Conservation (phyloP, 2,113 vertebrate genomes). For the Calidris pygmaea region DNA sequence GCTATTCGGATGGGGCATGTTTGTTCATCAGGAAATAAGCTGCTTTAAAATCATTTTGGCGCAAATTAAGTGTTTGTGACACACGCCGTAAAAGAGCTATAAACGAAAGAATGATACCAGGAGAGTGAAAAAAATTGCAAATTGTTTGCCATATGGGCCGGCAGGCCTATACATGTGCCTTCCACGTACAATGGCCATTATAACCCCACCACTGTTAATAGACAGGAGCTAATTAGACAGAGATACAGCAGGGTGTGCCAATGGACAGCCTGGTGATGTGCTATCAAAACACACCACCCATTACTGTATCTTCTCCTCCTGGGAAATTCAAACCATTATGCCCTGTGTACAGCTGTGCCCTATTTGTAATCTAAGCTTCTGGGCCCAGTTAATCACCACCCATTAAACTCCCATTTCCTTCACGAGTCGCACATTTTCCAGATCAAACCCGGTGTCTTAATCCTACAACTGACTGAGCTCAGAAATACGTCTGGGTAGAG, state of each 20-base stretch:
- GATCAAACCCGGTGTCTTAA: not conserved
- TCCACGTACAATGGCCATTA: not conserved
- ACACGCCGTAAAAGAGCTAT: not conserved
- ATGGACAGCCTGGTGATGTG: not conserved
- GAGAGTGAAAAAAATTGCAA: not conserved
- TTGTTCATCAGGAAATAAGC: not conserved
- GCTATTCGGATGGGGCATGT: not conserved
- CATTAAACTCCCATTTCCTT: not conserved
- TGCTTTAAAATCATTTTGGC: not conserved
- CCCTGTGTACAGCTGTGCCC: not conserved
- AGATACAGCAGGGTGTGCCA: not conserved
- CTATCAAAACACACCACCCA: not conserved
- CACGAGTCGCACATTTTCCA: not conserved
- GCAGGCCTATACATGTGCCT: not conserved
- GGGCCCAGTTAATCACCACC: not conserved
- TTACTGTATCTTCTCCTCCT: not conserved
- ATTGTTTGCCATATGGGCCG: not conserved
- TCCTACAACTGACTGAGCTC: not conserved
- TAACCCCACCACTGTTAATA: not conserved
- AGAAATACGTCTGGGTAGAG: not conserved
- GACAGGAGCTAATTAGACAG: not conserved
- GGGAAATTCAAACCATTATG: not conserved
- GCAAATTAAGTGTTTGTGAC: not conserved
- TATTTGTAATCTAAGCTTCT: not conserved
- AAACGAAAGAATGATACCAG: not conserved